A percentile compares a stretch with the other conserved stretches of the same genome.
Conservation (phyloP, 1,140 invertebrate genomes). For the Drosophila melanica region DNA sequence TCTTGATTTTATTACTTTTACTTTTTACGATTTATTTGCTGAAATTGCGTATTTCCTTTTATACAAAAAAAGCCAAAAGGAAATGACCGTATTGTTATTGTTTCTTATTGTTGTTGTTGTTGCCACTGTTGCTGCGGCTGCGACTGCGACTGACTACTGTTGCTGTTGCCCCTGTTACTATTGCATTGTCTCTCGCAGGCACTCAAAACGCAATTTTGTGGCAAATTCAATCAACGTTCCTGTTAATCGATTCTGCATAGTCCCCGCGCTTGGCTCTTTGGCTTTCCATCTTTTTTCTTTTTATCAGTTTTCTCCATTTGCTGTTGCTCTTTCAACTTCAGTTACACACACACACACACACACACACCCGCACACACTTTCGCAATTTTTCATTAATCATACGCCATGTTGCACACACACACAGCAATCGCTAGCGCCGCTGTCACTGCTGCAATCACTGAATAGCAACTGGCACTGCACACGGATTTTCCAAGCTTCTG, state of each 20-base stretch:
- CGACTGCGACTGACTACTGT: conserved; percentile 24
- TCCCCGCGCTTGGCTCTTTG: neutral
- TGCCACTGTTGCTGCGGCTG: conserved; percentile 30
- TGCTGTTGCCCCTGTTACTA: conserved; percentile 27
- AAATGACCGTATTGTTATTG: conserved; percentile 58
- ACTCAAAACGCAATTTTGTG: conserved; percentile 58
- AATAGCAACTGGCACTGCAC: conserved; percentile 66
- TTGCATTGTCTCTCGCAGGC: conserved; percentile 57
- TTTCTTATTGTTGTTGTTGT: conserved; percentile 33
- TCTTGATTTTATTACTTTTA: conserved; percentile 82
- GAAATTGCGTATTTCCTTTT: conserved; percentile 81
- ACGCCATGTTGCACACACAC: conserved; percentile 72
- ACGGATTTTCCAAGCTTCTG: conserved; percentile 78
- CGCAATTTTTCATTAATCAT: conserved; percentile 73
- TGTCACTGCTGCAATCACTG: conserved; percentile 38
- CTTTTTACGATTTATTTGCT: conserved; percentile 82
- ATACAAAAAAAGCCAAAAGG: conserved; percentile 38
- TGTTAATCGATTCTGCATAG: conserved; percentile 73
- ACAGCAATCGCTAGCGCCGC: conserved; percentile 8
- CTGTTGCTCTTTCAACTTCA: conserved; percentile 24
- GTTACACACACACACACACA: neutral
- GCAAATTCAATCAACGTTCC: conserved; percentile 75
- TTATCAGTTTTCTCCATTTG: conserved; percentile 42
- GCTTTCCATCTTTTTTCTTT: conserved; percentile 21
- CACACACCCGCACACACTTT: conserved; percentile 25